Conservation (phyloP, 1,140 invertebrate species). For the Cydia strobilella region DNA sequence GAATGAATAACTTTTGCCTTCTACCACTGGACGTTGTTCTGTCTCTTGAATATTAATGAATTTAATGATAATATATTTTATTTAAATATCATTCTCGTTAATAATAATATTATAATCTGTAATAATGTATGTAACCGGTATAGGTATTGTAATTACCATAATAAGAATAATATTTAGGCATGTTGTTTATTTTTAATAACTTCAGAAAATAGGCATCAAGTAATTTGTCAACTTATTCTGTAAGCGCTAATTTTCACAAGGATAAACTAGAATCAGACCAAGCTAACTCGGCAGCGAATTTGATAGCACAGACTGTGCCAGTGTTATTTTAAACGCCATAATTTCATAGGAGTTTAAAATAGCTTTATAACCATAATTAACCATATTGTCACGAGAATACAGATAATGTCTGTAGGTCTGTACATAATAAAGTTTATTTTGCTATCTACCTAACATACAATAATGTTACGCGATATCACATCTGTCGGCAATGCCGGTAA, state of each 20-base stretch:
- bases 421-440: no score
- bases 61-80: no score
- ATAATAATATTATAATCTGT: background rate
- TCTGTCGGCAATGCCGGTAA: background rate
- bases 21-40: constrained; percentile 23
- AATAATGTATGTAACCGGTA: background rate
- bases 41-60: constrained; percentile 27
- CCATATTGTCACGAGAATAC: no score
- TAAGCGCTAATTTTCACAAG: background rate
- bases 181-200: background rate
- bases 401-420: no score
- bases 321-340: no score
- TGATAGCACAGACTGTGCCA: no score
- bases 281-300: no score
- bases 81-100: constrained; percentile 3
- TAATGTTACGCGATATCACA: background rate
- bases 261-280: no score
- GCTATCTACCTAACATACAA: background rate
- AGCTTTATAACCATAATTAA: no score
- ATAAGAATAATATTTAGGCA: background rate
- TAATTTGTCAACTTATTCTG: background rate
- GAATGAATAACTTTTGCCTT: constrained; percentile 29
- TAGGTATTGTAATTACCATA: background rate
- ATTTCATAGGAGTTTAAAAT: no score
- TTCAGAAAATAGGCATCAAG: background rate